Percentiles rank a stretch among this genome's conserved stretches.
Conservation (phyloP, 2,888 invertebrate species). For the Nysson spinosus region DNA sequence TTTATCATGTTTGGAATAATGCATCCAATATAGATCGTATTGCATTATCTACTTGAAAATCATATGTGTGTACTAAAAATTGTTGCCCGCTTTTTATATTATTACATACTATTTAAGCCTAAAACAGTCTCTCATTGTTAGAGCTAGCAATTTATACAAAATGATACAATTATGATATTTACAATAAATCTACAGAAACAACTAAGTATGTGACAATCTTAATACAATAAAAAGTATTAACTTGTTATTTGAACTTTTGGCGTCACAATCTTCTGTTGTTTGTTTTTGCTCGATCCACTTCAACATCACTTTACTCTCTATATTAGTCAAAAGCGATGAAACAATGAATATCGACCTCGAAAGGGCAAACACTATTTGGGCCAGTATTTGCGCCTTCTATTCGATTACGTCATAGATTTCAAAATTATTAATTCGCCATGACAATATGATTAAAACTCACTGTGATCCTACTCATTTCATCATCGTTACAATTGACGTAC, state of each 20-base stretch:
- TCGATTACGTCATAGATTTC: constrained; percentile 19
- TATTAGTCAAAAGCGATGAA: constrained; percentile 21
- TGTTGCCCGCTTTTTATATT: constrained; percentile 29
- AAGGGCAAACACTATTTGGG: constrained; percentile 35
- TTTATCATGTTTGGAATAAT: constrained; percentile 28
- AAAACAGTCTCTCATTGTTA: constrained; percentile 56
- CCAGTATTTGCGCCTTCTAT: constrained; percentile 28
- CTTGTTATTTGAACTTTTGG: constrained; percentile 51
- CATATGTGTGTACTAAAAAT: constrained; percentile 33
- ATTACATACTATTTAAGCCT: constrained; percentile 44
- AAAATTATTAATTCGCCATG: constrained; percentile 23
- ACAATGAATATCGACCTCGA: constrained; percentile 33
- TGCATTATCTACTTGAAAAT: constrained; percentile 35
- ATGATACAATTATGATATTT: constrained; percentile 61
- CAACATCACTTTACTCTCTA: constrained; percentile 17
- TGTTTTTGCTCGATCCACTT: constrained; percentile 29
- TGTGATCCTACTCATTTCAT: constrained; percentile 4
- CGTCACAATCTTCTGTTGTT: constrained; percentile 37
- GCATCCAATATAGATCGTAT: constrained; percentile 23
- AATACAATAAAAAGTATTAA: constrained; percentile 47
- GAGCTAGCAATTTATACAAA: constrained; percentile 53
- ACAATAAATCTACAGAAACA: constrained; percentile 53
- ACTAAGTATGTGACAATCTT: constrained; percentile 38
- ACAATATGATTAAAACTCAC: constrained; percentile 37
- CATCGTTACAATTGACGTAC: not conserved